A percentile compares a stretch with the other conserved stretches of the same genome.
These are phyloP conservation scores for Drosophila nannoptera DNA, from an alignment of 1,140 invertebrate genomes.

Conservation along the genomic window DNA sequence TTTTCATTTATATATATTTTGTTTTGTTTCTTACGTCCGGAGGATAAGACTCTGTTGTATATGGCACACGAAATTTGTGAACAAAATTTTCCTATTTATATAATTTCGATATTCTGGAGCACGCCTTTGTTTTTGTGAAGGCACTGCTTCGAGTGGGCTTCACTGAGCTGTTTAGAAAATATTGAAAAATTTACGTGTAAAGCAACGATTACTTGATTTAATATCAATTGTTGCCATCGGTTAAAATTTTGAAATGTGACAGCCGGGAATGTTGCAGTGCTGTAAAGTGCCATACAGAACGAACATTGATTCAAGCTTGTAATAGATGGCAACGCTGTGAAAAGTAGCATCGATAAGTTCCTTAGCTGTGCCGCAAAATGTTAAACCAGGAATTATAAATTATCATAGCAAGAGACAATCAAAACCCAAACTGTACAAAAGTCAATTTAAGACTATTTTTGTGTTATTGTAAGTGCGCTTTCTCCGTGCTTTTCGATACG, in stretches of 20 bases:
- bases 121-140: slow-evolving; percentile 23
- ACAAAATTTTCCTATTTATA: slow-evolving; percentile 11
- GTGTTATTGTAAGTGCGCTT: no score
- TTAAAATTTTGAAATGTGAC: not conserved
- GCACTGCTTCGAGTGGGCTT: slow-evolving; percentile 20
- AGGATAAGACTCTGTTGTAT: not conserved
- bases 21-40: slow-evolving; percentile 1
- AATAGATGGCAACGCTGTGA: no score
- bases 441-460: no score
- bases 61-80: slow-evolving; percentile 6
- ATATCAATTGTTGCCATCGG: not conserved
- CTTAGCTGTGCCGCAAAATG: no score
- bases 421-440: no score
- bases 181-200: not conserved
- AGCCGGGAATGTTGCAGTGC: not conserved
- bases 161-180: not conserved
- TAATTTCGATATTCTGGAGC: slow-evolving; percentile 29
- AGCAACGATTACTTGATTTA: slow-evolving; percentile 1
- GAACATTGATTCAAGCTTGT: no score
- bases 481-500: no score
- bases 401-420: no score
- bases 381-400: no score
- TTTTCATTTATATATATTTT: not conserved
- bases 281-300: not conserved
- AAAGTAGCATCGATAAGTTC: no score